Evolutionary conservation across 1,140 invertebrate genomes (phyloP).

Genomic region (Callitettix versicolor): DNA sequence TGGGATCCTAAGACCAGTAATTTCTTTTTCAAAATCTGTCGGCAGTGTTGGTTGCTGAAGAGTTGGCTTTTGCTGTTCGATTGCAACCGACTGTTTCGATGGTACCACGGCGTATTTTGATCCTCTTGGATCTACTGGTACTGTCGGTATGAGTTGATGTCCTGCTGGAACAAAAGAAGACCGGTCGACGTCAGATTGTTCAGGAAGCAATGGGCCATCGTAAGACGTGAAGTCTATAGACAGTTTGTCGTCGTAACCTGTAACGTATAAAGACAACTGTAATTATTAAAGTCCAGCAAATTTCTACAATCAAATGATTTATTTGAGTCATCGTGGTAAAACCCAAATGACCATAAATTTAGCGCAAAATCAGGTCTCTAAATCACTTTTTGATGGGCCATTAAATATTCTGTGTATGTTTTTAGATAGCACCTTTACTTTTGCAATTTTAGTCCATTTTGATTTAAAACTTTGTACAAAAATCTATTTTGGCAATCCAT

Average conservation of each 20-base stretch:
- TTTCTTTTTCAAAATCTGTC: slow-evolving; percentile 4
- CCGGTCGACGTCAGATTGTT: background rate
- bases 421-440: too few species aligned
- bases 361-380: too few species aligned
- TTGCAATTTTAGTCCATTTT: too few species aligned
- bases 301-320: too few species aligned
- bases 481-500: too few species aligned
- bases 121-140: background rate
- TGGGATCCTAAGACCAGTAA: background rate
- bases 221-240: background rate
- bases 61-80: background rate
- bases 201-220: background rate
- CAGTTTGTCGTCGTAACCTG: slow-evolving; percentile 4
- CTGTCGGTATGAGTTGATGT: background rate
- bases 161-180: background rate
- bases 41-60: background rate
- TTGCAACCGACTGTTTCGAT: background rate
- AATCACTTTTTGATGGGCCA: too few species aligned
- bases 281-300: too few species aligned
- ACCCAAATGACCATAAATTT: too few species aligned
- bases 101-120: slow-evolving; percentile 8
- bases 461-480: too few species aligned
- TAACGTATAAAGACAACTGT: background rate
- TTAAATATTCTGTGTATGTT: too few species aligned
- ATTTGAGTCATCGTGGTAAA: too few species aligned